A percentile compares a stretch with the other conserved stretches of the same genome.
These are phyloP conservation scores for Hormiphora californensis DNA, from an alignment of 37 sponge, comb jelly and placozoan species.

Conservation along the genomic window DNA sequence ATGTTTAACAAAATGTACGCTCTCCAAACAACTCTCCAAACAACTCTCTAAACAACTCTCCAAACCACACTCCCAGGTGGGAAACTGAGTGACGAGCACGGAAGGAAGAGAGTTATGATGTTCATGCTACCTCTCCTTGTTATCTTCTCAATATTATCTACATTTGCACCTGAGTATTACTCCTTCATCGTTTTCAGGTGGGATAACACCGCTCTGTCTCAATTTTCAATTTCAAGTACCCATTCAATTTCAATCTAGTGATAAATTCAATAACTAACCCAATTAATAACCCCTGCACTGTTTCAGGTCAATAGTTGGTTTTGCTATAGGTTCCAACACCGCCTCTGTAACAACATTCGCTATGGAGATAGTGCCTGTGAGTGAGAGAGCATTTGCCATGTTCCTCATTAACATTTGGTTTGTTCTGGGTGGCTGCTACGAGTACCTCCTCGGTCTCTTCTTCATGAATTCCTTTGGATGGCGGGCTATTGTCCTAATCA, in stretches of 20 bases:
- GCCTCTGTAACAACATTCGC: neutral
- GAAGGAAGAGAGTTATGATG: neutral
- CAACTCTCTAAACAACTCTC: neutral
- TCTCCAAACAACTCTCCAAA: neutral
- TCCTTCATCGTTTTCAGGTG: neutral
- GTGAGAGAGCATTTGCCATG: neutral
- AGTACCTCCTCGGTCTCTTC: neutral
- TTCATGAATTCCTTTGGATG: neutral
- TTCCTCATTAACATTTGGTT: neutral
- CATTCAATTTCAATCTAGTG: neutral
- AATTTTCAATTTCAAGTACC: neutral
- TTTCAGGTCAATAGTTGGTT: neutral
- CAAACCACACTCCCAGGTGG: neutral
- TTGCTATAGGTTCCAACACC: neutral
- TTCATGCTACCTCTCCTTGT: slow-evolving; percentile 1
- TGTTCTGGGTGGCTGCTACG: slow-evolving; percentile 11
- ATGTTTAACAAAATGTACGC: too few relatives aligned
- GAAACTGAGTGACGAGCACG: neutral
- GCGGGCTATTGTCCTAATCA: neutral
- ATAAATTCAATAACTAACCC: neutral
- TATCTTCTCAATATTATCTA: neutral
- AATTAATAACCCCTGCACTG: neutral
- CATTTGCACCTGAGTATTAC: neutral
- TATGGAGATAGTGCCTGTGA: neutral
- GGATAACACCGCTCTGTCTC: neutral